Base-by-base conservation (phyloP, 2,113 vertebrate genomes). In the Pelvicachromis taeniatus region DNA sequence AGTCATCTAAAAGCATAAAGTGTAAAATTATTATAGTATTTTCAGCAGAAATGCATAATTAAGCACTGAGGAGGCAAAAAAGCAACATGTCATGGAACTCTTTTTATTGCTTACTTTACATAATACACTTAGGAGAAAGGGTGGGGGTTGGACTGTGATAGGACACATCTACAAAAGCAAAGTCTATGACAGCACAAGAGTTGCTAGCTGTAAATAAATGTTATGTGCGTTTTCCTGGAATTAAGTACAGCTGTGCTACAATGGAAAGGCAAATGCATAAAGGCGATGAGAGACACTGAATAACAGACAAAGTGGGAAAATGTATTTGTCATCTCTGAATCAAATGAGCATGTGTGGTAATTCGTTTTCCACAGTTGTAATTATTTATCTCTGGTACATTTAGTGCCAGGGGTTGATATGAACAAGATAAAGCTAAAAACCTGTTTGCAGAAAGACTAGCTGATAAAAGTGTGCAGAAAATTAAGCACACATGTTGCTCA, bases 201-300 rank as follows among this genome's bases (percentile, higher is more conserved):
- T 70, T 85, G 59, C 80, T 59, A 82, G 45, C 7, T 55, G 56
- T 55, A 33, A 85, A 85, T 78, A 82, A 82, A 85, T 87, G 4
- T 83, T 73, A 56, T 83, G 45, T 56, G 87, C 3, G 53, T 87
- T 88, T 89, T 89, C 83, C 80, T 85, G 50, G 38, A 88, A 87
- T 63, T 53, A 33, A 73, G 61, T 54, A 54, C 55, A 82, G 29
- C 70, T 78, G 40, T 9, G 55, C 8, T 29, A 68, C 38, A 81
- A 88, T 63, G 75, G 84, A 80, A 87, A 84, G 73, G 92, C 4
- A 10, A 65, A 78, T 42, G 16, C 75, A 84, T 8, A 35, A 80
- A 68, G 81, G 81, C 13, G 1, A 48, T 61, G 88, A 82, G 79
- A 85, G 58, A 80, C 42, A 23, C 13, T 85, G 42, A 89, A 84